Evolutionary conservation across 2,113 vertebrate species (phyloP), one percentile per base, ranked within the genome.

Genomic region (Formicarius rufipectus): DNA sequence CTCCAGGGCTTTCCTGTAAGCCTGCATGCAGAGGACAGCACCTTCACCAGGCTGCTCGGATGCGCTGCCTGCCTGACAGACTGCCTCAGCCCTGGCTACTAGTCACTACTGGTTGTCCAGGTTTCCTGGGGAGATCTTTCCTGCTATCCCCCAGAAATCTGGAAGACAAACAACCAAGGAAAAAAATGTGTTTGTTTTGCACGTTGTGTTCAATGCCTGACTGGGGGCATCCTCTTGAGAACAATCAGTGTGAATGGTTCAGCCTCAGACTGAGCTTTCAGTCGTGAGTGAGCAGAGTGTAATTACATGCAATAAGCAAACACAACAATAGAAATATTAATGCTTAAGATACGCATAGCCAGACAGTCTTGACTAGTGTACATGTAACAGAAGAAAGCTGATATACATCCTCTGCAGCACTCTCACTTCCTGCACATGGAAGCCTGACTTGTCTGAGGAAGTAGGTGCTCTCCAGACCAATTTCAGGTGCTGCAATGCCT

Each of bases 31-130:
- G 50, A 62, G 37, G 35, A 72, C 6, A 28, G 78, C 66, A 50
- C 17, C 84, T 63, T n/a, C 68, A 18, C 19, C 27, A 4, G 33
- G 71, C 4, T 47, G 33, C 49, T 81, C 50, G 12, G 35, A 8
- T 0, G 4, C 7, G 33, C 69, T 84, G 50, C 31, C 80, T 40
- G 44, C 1, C 0, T 1, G 19, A 30, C 45, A 77, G 55, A 35
- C 20, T 10, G 12, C 37, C 58, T 73, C 79, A 63, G 52, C 50
- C 42, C 62, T 14, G 12, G 28, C 5, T 6, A 39, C 9, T 4
- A 39, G 21, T 22, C 39, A 53, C 33, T 35, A 17, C 35, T 67
- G 28, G 20, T 37, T 42, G 31, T 12, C 50, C 83, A 77, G 20
- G 17, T 42, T 80, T 80, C 39, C 52, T 18, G 10, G 8, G 20